A percentile compares a stretch with the other conserved stretches of the same genome.
Evolutionary conservation across 2,113 vertebrate genomes (phyloP).

Genomic region (pig (Sus scrofa)): DNA sequence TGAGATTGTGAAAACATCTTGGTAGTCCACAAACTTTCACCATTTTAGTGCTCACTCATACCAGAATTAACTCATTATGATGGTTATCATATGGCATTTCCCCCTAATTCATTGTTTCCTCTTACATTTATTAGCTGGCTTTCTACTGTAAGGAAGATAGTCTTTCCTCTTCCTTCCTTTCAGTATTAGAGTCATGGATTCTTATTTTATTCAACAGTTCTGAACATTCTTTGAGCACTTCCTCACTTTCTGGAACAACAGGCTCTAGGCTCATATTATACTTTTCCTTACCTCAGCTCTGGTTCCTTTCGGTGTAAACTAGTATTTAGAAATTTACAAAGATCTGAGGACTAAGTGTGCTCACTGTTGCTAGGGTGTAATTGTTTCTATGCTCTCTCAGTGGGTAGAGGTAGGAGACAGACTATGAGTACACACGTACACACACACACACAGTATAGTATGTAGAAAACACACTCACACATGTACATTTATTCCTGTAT

Average conservation of each 20-base stretch:
- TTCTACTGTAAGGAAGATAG: background rate
- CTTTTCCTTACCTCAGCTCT: background rate
- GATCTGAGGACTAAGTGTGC: background rate
- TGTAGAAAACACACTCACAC: background rate
- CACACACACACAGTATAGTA: background rate
- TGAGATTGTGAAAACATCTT: background rate
- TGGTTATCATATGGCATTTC: background rate
- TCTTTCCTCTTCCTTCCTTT: background rate
- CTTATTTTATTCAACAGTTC: background rate
- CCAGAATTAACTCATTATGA: background rate
- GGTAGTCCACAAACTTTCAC: background rate
- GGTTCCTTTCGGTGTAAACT: background rate
- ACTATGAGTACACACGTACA: background rate
- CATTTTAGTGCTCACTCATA: background rate
- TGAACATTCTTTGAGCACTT: background rate
- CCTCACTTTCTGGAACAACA: background rate
- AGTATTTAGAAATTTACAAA: slow-evolving; percentile 1
- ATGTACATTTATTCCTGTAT: background rate
- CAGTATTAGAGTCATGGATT: background rate
- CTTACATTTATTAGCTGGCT: background rate
- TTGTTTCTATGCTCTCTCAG: background rate
- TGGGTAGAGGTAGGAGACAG: background rate
- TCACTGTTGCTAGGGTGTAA: background rate
- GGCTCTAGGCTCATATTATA: background rate
- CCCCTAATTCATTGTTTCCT: background rate